Conservation (phyloP, 2,888 invertebrate species). For the Steromphala cineraria region DNA sequence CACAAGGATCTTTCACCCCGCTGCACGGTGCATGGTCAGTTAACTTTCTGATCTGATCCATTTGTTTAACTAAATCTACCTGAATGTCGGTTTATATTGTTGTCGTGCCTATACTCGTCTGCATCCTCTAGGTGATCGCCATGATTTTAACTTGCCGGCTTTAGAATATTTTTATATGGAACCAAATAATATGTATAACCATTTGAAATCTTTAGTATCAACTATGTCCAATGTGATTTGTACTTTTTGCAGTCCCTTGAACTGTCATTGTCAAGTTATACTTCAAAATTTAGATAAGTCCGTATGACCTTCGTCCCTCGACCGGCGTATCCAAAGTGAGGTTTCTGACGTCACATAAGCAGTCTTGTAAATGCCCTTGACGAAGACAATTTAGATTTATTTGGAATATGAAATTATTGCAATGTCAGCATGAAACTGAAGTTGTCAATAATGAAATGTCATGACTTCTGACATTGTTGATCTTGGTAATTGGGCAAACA, state of each 20-base stretch:
- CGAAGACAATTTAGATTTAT: background rate
- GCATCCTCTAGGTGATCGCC: constrained; percentile 22
- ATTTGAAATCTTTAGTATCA: no score
- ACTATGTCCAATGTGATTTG: no score
- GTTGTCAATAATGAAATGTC: no score
- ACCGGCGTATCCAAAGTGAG: constrained; percentile 16
- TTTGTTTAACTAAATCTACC: background rate
- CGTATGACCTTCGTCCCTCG: constrained; percentile 23
- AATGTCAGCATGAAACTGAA: background rate
- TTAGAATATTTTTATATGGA: no score
- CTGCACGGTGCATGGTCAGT: constrained; percentile 67
- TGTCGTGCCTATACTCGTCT: constrained; percentile 18
- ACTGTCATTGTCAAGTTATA: no score
- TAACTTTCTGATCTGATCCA: background rate
- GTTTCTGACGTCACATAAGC: constrained; percentile 7
- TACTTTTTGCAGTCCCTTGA: no score
- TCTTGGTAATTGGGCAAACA: no score
- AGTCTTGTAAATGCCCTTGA: background rate
- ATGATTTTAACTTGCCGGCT: background rate
- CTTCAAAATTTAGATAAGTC: background rate
- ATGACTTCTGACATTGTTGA: background rate
- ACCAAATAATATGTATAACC: no score
- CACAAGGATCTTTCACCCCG: constrained; percentile 61
- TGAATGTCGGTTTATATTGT: background rate
- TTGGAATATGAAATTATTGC: background rate